A percentile compares a stretch with the other conserved stretches of the same genome.
Conservation (phyloP, 2,797 vertebrate genomes). For the Enteromius trimaculatus region DNA sequence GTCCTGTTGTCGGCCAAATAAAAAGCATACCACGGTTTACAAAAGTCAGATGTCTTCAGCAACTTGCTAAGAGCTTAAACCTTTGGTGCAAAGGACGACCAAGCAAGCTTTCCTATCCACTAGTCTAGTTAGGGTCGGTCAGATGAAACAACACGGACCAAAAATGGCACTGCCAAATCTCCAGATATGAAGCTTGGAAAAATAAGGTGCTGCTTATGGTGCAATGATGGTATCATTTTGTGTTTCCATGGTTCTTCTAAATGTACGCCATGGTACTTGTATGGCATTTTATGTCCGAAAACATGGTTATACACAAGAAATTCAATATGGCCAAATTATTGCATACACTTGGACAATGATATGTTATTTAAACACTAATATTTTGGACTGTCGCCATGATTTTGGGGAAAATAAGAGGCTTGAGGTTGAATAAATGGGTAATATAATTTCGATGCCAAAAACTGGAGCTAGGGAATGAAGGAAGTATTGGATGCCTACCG, state of each 20-base stretch:
- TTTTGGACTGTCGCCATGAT: not conserved
- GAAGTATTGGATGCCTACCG: constrained; percentile 48
- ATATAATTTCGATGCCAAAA: constrained; percentile 35
- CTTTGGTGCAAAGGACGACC: constrained; percentile 24
- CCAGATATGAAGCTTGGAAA: constrained; percentile 27
- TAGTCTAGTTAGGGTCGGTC: constrained; percentile 5
- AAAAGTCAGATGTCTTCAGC: constrained; percentile 8
- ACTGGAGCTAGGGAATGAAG: constrained; percentile 21
- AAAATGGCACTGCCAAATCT: constrained; percentile 45
- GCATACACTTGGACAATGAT: not conserved
- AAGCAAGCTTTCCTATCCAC: constrained; percentile 32
- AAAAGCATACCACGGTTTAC: constrained; percentile 39
- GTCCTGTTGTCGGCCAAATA: constrained; percentile 20
- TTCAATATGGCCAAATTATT: not conserved
- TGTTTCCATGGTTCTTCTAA: not conserved
- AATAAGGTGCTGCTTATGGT: constrained; percentile 13
- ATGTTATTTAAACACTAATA: not conserved
- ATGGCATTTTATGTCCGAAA: constrained; percentile 4
- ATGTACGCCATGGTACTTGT: not conserved
- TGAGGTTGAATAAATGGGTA: not conserved
- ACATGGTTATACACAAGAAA: not conserved
- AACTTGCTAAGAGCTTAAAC: constrained; percentile 15
- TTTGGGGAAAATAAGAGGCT: not conserved
- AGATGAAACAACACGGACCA: constrained; percentile 3
- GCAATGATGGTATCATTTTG: not conserved